Evolutionary conservation across 2,888 invertebrate species (phyloP), one percentile per base, ranked within the genome.

Genomic region (Xanthorhoe designata): DNA sequence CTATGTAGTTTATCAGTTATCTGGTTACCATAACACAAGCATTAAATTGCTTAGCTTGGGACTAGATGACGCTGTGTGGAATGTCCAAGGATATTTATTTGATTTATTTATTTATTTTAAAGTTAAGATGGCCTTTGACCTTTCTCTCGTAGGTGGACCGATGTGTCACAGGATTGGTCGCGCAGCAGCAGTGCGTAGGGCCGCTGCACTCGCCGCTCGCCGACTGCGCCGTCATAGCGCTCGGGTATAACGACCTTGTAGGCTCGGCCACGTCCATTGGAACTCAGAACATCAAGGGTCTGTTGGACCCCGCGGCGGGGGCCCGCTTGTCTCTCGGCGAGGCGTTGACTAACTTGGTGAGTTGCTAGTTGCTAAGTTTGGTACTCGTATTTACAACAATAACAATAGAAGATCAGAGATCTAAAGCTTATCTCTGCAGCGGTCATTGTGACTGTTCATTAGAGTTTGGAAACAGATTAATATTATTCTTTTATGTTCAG

Each of bases 171-270:
- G 99, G 99, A 0, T 92, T 99, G 15, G 95, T 99, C 64, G 99
- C 98, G 0, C 99, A 99, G 87, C 99, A 99, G 82, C 99, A 99
- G 87, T 99, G 99, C 85, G 98, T 99, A 24, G 99, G 99, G 0
- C 99, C 99, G 0, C 90, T 99, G 0, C 99, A 99, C 86, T 98
- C 98, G 0, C 99, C 99, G 0, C 91, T 99, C 4, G 98, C 99
- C 0, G 98, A 99, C 89, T 98, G 97, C 68, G 99, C 98, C 0
- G 96, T 99, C 56, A 96, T 97, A 5, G 98, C 98, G 0, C 94
- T 99, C 29, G 97, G 98, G 0, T 96, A 98, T 86, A 96, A 96
- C 83, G 96, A 96, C 68, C 95, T 94, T 51, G 95, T 95, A 65
- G 99, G 99, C 7, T 96, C 98, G 13, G 99, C 99, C 3, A 98